Evolutionary conservation across 2,797 vertebrate genomes (phyloP), one percentile per base, ranked within the genome.

Genomic region (Schizothorax lantsangensis): DNA sequence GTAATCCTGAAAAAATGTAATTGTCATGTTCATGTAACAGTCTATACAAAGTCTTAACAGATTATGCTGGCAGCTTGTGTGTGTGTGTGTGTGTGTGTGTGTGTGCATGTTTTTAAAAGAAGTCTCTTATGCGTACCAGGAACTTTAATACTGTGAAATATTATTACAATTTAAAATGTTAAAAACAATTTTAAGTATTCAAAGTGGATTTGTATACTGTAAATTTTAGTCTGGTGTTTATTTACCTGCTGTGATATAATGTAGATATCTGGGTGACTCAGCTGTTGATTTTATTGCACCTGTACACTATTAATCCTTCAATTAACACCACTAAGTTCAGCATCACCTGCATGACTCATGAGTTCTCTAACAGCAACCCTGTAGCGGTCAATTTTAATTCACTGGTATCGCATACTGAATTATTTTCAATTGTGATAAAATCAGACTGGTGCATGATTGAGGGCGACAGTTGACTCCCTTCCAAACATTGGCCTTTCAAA

Each of bases 21-120:
- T 59, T 36, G 40, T 45, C n/a, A 80, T 21, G 1, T 38, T 78
- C 9, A 80, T 64, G 49, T 62, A 64, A 80, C n/a, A 45, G 38
- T 73, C 17, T 59, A 62, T 30, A 15, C 26, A 66, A 66, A 66
- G 5, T 66, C 26, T 66, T 23, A 33, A 62, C 40, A 23, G 26
- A 83, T 74, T 62, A 74, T 33, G 30, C n/a, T 23, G 43, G 17
- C 38, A 45, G 38, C 52, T 64, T 62, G n/a, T 62, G 43, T 49
- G 21, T 38, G 64, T 49, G n/a, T 68, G 81, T 71, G 45, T 49
- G n/a, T 68, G 81, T 72, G 64, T 49, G n/a, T 68, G 68, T 54
- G 62, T 49, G 15, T 62, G 23, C 4, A 59, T 59, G 23, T 26
- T 62, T 62, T 26, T 11, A 62, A 62, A 62, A 62, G 7, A 12